Base-by-base conservation (phyloP, 2,113 vertebrate genomes). In the Blennius ocellaris region DNA sequence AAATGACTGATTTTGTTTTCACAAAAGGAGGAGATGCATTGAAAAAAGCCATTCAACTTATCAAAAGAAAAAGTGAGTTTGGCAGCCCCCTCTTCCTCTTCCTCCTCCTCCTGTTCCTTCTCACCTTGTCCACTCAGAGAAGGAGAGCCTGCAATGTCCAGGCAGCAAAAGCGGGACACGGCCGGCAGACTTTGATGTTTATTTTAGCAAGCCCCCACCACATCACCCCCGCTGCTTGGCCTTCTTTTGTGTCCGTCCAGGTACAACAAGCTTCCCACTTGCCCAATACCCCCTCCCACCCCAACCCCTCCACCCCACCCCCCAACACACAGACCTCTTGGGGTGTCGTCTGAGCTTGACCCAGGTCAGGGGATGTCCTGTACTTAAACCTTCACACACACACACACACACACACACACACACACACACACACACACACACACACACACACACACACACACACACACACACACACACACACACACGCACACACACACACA, bases 101-200 rank as follows among this genome's bases (percentile, higher is more conserved):
- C 65, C 52, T 6, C 66, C 54, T 37, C 48, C 36, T 43, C 47
- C 67, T 59, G 58, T 62, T 76, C 70, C 73, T 52, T 77, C 56
- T 80, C 65, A 70, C 69, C 70, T 87, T 69, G 41, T 76, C 82
- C 61, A 71, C 89, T 91, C 92, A 84, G 84, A 60, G 69, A 91
- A 92, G 92, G 94, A 93, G 94, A 93, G 92, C 87, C 78, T 83
- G 92, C 90, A 92, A 94, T 96, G 93, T 94, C 92, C 91, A 93
- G 85, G 88, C 92, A 93, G 89, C 93, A 94, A 93, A 91, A 95
- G 93, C 41, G 92, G 93, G 90, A 93, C 47, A 79, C 47, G 75
- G 87, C 78, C 83, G 71, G 88, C 90, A 91, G 86, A 91, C 92
- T 95, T 93, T 94, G 90, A 87, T 94, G 93, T 94, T 94, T 92